A percentile compares a stretch with the other conserved stretches of the same genome.
Evolutionary conservation across 2,888 invertebrate genomes (phyloP).

Genomic region (Eupithecia dodoneata): DNA sequence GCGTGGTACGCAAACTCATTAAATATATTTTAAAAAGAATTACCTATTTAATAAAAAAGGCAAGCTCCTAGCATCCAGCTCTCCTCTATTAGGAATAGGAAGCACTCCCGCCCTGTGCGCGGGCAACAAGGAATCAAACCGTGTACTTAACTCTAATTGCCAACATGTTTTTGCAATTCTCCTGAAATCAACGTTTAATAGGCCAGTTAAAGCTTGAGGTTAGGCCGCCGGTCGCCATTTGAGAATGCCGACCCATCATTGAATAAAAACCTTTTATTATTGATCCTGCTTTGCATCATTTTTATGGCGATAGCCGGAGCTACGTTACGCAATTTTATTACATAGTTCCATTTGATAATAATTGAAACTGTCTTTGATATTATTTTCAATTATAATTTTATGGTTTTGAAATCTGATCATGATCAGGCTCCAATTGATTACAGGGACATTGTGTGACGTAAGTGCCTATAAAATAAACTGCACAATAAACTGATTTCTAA

Average conservation of each 20-base stretch:
- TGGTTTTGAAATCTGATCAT: background rate
- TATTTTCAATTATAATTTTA: background rate
- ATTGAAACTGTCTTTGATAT: conserved; percentile 11
- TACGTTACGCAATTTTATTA: conserved; percentile 22
- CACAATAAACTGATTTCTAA: conserved; percentile 6
- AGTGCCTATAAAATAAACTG: conserved; percentile 12
- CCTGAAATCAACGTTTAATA: conserved; percentile 63
- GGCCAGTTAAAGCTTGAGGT: conserved; percentile 52
- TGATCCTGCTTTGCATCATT: conserved; percentile 29
- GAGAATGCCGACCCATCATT: conserved; percentile 40
- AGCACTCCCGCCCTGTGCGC: conserved; percentile 61
- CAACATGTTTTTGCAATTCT: conserved; percentile 66
- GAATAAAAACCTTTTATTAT: conserved; percentile 43
- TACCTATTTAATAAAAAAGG: background rate
- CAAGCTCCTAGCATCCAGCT: conserved; percentile 47
- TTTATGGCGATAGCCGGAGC: conserved; percentile 15
- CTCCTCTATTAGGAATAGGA: conserved; percentile 66
- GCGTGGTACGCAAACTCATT: no score
- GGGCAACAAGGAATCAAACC: conserved; percentile 67
- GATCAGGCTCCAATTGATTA: background rate
- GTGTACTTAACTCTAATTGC: conserved; percentile 70
- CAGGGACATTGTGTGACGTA: conserved; percentile 3
- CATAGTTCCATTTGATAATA: conserved; percentile 8
- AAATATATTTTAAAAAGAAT: no score
- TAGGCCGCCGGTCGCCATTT: conserved; percentile 42